phyloP scores from a whole-genome alignment of 2,113 vertebrate species.

The Pionites leucogaster region DNA sequence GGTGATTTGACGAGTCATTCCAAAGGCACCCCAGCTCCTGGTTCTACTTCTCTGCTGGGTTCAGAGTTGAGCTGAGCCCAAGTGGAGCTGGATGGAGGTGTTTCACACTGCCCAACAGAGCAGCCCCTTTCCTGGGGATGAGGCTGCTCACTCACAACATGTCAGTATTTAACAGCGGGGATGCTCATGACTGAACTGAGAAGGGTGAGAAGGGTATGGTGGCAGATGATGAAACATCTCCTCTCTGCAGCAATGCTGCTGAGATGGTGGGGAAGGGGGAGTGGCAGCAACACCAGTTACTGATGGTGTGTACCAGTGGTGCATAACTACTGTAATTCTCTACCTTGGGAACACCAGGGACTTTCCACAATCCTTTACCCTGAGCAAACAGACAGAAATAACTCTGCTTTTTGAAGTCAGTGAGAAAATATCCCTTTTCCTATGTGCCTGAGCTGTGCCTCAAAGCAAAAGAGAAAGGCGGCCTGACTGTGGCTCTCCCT shows the following conservation, averaged over 20 bases:
- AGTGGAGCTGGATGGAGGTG: neutral
- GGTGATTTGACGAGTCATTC: neutral
- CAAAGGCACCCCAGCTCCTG: neutral
- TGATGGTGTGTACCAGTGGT: rapidly evolving
- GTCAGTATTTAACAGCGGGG: rapidly evolving
- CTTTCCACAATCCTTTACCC: neutral
- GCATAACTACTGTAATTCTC: neutral
- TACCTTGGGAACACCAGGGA: neutral
- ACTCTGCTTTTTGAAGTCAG: neutral
- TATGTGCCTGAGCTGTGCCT: neutral
- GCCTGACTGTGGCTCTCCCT: neutral
- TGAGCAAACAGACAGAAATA: neutral
- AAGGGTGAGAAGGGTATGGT: rapidly evolving
- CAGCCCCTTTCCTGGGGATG: neutral
- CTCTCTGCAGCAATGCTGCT: neutral
- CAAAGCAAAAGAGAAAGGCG: neutral
- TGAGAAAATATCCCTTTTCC: neutral
- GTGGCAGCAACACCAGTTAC: neutral
- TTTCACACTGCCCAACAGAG: neutral
- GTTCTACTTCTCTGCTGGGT: neutral
- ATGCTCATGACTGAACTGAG: neutral
- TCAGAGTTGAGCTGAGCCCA: neutral
- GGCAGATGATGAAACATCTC: neutral
- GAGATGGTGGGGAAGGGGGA: neutral
- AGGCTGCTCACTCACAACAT: rapidly evolving